Percentiles rank a stretch among this genome's conserved stretches.
These are phyloP conservation scores for Watsonalla binaria DNA, from an alignment of 2,888 invertebrate genomes.

Conservation along the genomic window DNA sequence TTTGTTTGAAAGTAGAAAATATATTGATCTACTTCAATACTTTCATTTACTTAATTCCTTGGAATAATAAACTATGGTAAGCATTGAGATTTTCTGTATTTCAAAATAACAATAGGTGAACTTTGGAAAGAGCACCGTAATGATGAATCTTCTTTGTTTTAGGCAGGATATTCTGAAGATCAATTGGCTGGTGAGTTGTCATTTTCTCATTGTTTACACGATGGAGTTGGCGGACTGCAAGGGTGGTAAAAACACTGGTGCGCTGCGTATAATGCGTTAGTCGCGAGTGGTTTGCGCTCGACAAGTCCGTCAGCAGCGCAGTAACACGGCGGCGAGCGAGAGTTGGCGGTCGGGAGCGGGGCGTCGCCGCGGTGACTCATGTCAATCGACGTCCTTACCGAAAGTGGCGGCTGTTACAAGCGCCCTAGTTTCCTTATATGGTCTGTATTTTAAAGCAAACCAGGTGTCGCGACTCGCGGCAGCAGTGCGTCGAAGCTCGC, in stretches of 20 bases:
- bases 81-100: no score
- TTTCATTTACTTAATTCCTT: no score
- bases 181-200: slow-evolving; percentile 92
- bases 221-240: not conserved
- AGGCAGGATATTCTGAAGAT: slow-evolving; percentile 94
- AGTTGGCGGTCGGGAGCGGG: slow-evolving; percentile 21
- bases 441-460: slow-evolving; percentile 76
- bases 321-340: slow-evolving; percentile 7
- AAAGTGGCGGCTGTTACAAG: slow-evolving; percentile 65
- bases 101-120: no score
- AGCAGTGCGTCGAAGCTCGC: slow-evolving; percentile 34
- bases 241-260: slow-evolving; percentile 1
- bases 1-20: no score
- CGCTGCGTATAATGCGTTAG: not conserved
- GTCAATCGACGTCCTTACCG: slow-evolving; percentile 72
- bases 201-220: slow-evolving; percentile 18
- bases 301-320: slow-evolving; percentile 9
- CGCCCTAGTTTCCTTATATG: slow-evolving; percentile 81
- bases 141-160: slow-evolving; percentile 47
- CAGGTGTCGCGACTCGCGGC: slow-evolving; percentile 36
- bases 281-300: slow-evolving; percentile 2
- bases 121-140: not conserved
- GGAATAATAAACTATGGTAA: no score
- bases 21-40: no score
- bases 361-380: slow-evolving; percentile 50